phyloP scores from a whole-genome alignment of 2,113 vertebrate species.

The Mionectes macconnelli region DNA sequence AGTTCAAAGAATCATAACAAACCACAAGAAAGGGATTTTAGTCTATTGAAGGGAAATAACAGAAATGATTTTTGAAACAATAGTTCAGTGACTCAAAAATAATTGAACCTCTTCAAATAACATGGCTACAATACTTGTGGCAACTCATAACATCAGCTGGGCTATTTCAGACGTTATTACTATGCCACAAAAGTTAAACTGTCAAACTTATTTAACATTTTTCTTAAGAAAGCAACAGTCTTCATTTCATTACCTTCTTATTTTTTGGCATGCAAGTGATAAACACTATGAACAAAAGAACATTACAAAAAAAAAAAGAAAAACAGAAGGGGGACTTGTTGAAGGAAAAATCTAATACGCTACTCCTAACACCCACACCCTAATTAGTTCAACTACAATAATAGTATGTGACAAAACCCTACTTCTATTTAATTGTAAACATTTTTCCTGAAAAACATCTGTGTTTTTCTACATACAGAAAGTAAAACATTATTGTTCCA shows the following conservation, averaged over 20 bases:
- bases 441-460: background rate
- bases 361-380: background rate
- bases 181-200: background rate
- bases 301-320: background rate
- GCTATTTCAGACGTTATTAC: background rate
- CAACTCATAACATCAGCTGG: background rate
- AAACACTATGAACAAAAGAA: background rate
- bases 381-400: background rate
- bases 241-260: background rate
- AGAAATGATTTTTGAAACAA: slow-evolving; percentile 26
- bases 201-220: background rate
- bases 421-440: background rate
- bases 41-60: slow-evolving; percentile 55
- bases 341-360: background rate
- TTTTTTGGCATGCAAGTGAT: background rate
- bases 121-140: background rate
- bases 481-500: background rate
- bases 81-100: background rate
- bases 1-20: slow-evolving; percentile 43
- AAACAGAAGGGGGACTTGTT: background rate
- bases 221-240: background rate
- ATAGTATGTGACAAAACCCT: background rate
- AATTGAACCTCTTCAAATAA: slow-evolving; percentile 53
- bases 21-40: slow-evolving; percentile 39
- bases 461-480: background rate